phyloP scores from a whole-genome alignment of 2,113 vertebrate genomes.

The Callocephalon fimbriatum region DNA sequence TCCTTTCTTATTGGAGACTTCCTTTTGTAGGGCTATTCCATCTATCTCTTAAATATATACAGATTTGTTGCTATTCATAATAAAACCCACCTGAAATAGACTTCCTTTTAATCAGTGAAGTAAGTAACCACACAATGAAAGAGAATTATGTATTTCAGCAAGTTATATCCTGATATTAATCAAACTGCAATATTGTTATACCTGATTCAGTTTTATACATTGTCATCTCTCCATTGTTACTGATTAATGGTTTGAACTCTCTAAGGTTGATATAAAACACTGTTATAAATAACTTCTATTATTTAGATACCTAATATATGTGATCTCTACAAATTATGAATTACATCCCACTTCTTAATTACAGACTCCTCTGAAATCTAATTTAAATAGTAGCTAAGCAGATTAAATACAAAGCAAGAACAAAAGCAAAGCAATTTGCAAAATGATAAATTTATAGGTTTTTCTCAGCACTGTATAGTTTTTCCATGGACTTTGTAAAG shows the following conservation, averaged over 20 bases:
- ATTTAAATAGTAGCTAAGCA: not conserved
- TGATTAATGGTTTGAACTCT: not conserved
- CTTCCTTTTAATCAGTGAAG: not conserved
- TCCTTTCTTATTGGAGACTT: not conserved
- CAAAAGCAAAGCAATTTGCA: not conserved
- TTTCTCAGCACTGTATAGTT: not conserved
- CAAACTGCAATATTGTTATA: not conserved
- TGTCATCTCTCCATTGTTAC: not conserved
- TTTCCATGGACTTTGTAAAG: not conserved
- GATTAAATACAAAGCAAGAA: not conserved
- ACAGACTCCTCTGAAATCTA: not conserved
- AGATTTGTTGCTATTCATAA: not conserved
- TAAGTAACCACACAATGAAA: not conserved
- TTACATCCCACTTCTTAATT: conserved; percentile 3
- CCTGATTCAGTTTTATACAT: not conserved
- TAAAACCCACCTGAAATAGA: not conserved
- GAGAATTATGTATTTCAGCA: not conserved
- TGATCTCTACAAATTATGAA: not conserved
- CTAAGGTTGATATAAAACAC: not conserved
- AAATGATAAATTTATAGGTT: not conserved
- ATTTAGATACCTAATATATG: not conserved
- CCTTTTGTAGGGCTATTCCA: not conserved
- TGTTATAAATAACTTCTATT: conserved; percentile 5
- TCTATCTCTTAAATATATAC: not conserved
- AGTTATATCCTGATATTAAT: not conserved